Percentiles rank a stretch among this genome's conserved stretches.
phyloP scores from a whole-genome alignment of 2,797 vertebrate genomes.

The Toxotes lorentzi region DNA sequence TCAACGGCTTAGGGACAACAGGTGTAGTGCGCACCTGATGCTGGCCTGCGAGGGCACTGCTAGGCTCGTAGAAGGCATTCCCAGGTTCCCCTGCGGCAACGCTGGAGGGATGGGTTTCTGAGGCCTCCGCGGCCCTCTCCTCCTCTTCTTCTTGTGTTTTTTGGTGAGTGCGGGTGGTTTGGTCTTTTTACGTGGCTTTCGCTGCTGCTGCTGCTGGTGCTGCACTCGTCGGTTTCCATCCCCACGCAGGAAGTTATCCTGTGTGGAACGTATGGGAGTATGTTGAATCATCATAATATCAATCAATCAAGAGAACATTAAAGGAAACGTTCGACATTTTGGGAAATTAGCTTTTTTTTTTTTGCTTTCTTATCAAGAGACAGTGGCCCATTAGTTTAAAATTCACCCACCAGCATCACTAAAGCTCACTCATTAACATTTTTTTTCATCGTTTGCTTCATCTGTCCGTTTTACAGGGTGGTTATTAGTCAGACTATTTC shows the following conservation, averaged over 20 bases:
- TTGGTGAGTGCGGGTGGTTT: slow-evolving; percentile 99
- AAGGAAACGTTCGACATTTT: background rate
- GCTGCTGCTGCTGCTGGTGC: slow-evolving; percentile 98
- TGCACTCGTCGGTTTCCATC: slow-evolving; percentile 96
- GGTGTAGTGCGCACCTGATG: slow-evolving; percentile 89
- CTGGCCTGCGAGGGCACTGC: slow-evolving; percentile 91
- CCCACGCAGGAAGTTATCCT: slow-evolving; percentile 99
- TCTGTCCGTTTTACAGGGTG: background rate
- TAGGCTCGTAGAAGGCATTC: slow-evolving; percentile 94
- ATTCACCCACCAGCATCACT: background rate
- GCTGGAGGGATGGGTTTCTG: slow-evolving; percentile 99
- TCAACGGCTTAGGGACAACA: background rate
- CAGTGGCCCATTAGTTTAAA: background rate
- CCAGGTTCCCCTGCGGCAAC: slow-evolving; percentile 97
- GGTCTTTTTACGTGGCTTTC: slow-evolving; percentile 99
- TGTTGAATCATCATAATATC: background rate
- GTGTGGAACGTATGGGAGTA: slow-evolving; percentile 15
- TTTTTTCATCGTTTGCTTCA: background rate
- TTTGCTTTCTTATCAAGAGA: background rate
- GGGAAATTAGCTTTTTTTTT: background rate
- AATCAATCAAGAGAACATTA: background rate
- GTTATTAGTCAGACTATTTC: no score
- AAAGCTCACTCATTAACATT: background rate
- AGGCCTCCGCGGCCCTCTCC: slow-evolving; percentile 93
- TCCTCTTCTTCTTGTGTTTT: slow-evolving; percentile 99